These are phyloP conservation scores for Channa argus DNA, from an alignment of 2,113 vertebrate species.

Conservation along the genomic window DNA sequence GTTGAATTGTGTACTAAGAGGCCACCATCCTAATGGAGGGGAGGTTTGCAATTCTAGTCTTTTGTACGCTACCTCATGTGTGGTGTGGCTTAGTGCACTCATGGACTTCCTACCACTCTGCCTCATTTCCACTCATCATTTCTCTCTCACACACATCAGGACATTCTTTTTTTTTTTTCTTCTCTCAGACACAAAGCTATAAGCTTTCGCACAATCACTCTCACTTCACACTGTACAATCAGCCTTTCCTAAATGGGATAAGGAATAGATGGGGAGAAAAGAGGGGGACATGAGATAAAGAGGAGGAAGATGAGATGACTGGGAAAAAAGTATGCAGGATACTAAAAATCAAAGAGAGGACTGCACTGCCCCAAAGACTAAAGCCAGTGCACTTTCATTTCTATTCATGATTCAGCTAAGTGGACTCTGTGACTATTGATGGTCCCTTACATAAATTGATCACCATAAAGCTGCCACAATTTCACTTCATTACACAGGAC, in stretches of 20 bases:
- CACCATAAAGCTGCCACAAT: constrained; percentile 49
- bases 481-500: constrained; percentile 56
- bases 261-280: background rate
- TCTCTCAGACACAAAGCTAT: constrained; percentile 4
- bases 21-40: constrained; percentile 41
- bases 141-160: constrained; percentile 22
- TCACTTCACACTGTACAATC: constrained; percentile 8
- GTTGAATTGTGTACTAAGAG: constrained; percentile 32
- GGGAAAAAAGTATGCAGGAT: background rate
- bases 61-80: constrained; percentile 25
- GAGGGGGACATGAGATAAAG: background rate
- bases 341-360: background rate
- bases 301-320: background rate
- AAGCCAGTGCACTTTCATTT: constrained; percentile 17
- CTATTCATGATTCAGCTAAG: constrained; percentile 44
- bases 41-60: constrained; percentile 18
- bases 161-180: constrained; percentile 23
- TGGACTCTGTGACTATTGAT: constrained; percentile 49
- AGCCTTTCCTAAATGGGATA: background rate
- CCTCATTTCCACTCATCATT: constrained; percentile 20
- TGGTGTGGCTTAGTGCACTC: constrained; percentile 31
- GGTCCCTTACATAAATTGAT: constrained; percentile 46
- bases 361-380: background rate
- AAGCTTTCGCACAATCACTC: constrained; percentile 8
- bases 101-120: constrained; percentile 32